A percentile compares a stretch with the other conserved stretches of the same genome.
These are phyloP conservation scores for Rhagoletis zephyria DNA, from an alignment of 1,140 invertebrate species.

Conservation along the genomic window DNA sequence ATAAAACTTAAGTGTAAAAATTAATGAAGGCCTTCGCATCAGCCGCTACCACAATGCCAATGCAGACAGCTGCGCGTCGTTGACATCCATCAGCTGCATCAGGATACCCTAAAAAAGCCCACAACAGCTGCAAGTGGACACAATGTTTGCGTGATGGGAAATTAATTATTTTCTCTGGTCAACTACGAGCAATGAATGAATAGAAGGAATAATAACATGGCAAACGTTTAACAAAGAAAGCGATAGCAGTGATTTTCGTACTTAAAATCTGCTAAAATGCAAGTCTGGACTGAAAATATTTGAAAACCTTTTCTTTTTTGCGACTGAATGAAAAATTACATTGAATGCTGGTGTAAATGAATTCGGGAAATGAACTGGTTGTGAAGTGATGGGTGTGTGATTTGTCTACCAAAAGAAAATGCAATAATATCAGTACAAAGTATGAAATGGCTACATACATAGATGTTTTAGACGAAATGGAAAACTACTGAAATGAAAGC, in stretches of 20 bases:
- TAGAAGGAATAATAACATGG: background rate
- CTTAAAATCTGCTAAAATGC: background rate
- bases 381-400: background rate
- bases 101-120: background rate
- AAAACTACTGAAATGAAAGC: background rate
- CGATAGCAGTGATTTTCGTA: background rate
- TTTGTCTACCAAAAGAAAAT: background rate
- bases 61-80: background rate
- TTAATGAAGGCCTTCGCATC: slow-evolving; percentile 5
- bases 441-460: background rate
- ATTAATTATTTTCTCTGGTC: background rate
- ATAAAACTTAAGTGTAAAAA: slow-evolving; percentile 15
- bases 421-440: background rate
- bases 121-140: slow-evolving; percentile 19
- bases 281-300: background rate
- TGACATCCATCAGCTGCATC: background rate
- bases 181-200: background rate
- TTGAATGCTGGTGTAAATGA: background rate
- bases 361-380: background rate
- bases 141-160: background rate
- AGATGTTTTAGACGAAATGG: background rate
- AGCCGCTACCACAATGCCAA: slow-evolving; percentile 6
- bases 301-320: background rate
- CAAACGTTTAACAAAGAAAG: background rate
- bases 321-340: background rate